phyloP scores from a whole-genome alignment of 1,140 invertebrate species.

The Aphis craccivora region DNA sequence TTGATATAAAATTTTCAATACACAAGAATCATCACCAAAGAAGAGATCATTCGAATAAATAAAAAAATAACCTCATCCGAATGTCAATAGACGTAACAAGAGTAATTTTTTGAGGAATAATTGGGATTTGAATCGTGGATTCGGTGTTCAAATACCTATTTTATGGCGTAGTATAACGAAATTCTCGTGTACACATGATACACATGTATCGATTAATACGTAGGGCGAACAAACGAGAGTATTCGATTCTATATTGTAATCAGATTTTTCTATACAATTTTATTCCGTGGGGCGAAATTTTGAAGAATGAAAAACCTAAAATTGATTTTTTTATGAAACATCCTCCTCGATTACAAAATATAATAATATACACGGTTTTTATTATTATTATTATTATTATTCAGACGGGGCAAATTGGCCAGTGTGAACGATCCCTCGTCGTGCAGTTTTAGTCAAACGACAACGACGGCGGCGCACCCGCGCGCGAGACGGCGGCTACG shows the following conservation, averaged over 20 bases:
- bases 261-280: background rate
- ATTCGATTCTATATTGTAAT: background rate
- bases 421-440: constrained; percentile 34
- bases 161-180: background rate
- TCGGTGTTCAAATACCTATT: background rate
- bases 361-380: background rate
- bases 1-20: background rate
- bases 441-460: constrained; percentile 41
- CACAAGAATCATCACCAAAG: background rate
- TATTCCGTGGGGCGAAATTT: background rate
- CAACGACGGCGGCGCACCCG: constrained; percentile 29
- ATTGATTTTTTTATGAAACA: background rate
- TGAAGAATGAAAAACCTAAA: background rate
- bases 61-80: background rate
- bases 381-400: constrained; percentile 3
- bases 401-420: background rate
- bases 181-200: background rate
- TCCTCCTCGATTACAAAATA: background rate
- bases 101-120: background rate
- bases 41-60: background rate
- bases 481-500: background rate
- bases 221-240: background rate
- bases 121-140: background rate
- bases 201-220: background rate
- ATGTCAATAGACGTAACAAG: background rate